A percentile compares a stretch with the other conserved stretches of the same genome.
Evolutionary conservation across 2,113 vertebrate species (phyloP).

Genomic region (Sorex fumeus): DNA sequence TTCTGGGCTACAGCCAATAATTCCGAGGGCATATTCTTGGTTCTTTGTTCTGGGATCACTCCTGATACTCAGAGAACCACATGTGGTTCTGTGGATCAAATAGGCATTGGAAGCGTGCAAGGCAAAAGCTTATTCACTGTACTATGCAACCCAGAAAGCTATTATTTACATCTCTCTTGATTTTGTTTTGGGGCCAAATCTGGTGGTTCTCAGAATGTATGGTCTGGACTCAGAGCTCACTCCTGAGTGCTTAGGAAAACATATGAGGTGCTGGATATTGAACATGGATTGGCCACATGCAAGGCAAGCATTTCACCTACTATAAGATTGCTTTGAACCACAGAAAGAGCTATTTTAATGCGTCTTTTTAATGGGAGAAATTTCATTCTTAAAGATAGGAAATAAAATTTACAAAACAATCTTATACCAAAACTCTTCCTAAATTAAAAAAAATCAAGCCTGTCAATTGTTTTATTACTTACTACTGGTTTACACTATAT

Average conservation of each 20-base stretch:
- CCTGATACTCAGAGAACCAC: too few relatives aligned
- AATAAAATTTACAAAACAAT: neutral
- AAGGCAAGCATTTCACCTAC: neutral
- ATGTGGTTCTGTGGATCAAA: too few relatives aligned
- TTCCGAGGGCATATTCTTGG: neutral
- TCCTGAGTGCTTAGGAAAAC: neutral
- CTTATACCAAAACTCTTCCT: neutral
- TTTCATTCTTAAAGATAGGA: neutral
- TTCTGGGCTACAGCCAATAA: neutral
- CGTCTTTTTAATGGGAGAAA: neutral
- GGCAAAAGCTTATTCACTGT: too few relatives aligned
- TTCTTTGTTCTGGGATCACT: too few relatives aligned
- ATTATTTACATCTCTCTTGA: too few relatives aligned
- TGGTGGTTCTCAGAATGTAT: neutral
- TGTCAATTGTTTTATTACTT: neutral
- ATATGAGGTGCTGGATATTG: neutral
- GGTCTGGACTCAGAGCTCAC: neutral
- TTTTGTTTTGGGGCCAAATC: neutral
- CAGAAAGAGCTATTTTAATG: neutral
- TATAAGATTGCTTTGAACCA: neutral
- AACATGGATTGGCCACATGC: neutral
- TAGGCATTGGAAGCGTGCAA: too few relatives aligned
- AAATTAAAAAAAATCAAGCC: constrained; percentile 25
- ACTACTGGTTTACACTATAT: neutral
- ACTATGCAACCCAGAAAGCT: too few relatives aligned